Evolutionary conservation across 2,797 vertebrate species (phyloP).

Genomic region (Danio albolineatus): DNA sequence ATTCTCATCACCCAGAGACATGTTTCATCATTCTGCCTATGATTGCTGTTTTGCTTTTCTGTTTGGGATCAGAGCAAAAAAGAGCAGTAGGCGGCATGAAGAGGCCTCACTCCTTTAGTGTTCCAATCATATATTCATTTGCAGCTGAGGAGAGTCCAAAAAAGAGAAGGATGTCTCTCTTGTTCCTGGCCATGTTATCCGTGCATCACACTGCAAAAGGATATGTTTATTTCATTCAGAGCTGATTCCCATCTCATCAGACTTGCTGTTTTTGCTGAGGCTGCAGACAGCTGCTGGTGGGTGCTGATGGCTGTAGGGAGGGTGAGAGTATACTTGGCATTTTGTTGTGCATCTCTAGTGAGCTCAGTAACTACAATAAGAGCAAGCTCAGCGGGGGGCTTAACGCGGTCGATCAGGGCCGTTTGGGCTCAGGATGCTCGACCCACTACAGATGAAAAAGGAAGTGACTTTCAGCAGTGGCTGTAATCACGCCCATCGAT

Average conservation of each 20-base stretch:
- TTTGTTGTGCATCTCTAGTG: conserved; percentile 32
- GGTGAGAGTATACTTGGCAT: conserved; percentile 24
- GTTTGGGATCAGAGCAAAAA: conserved; percentile 74
- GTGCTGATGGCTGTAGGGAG: background rate
- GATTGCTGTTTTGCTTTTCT: conserved; percentile 77
- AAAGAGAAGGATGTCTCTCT: conserved; percentile 47
- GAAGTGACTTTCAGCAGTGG: conserved; percentile 62
- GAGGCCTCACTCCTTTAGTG: conserved; percentile 59
- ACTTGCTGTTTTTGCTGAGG: conserved; percentile 18
- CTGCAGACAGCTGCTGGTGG: conserved; percentile 23
- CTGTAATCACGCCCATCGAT: conserved; percentile 69
- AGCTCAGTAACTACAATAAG: conserved; percentile 55
- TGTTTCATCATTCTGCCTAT: conserved; percentile 67
- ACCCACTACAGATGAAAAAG: conserved; percentile 65
- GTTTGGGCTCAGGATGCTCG: conserved; percentile 55
- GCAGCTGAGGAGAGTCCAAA: conserved; percentile 23
- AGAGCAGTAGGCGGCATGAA: conserved; percentile 66
- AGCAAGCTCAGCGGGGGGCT: conserved; percentile 59
- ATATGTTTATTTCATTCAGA: conserved; percentile 46
- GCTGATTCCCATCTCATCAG: conserved; percentile 23
- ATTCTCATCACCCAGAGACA: conserved; percentile 71
- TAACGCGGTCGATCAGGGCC: conserved; percentile 55
- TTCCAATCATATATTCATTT: conserved; percentile 66
- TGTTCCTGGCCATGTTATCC: conserved; percentile 23
- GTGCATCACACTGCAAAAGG: conserved; percentile 35